Conservation (phyloP, 2,113 vertebrate genomes). For the Zosterops lateralis region DNA sequence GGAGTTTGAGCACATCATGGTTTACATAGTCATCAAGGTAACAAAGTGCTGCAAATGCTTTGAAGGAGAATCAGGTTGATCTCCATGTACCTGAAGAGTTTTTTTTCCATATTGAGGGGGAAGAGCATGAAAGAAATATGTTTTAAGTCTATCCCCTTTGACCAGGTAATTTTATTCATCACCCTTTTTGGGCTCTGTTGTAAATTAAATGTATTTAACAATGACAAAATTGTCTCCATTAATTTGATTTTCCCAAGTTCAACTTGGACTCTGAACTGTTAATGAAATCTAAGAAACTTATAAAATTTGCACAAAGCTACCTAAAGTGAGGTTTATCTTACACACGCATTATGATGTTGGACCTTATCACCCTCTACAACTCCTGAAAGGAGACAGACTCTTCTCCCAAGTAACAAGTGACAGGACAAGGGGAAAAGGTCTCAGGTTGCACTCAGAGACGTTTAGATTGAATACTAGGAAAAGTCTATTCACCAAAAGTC, state of each 20-base stretch:
- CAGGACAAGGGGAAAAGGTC: background rate
- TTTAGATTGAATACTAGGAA: background rate
- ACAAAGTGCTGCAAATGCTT: background rate
- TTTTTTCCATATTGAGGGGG: background rate
- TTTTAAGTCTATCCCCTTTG: background rate
- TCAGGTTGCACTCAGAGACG: background rate
- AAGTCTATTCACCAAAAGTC: background rate
- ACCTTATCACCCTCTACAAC: background rate
- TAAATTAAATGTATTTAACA: background rate
- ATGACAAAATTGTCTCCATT: background rate
- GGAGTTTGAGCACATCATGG: background rate
- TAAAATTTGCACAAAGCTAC: background rate
- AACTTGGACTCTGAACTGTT: background rate
- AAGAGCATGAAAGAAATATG: background rate
- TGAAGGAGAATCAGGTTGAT: background rate
- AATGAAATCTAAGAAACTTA: background rate
- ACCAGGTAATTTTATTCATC: background rate
- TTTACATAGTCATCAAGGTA: background rate
- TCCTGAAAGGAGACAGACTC: background rate
- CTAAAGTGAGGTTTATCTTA: background rate
- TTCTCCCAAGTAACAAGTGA: background rate
- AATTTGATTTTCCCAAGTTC: background rate
- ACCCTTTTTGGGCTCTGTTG: background rate
- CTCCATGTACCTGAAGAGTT: background rate
- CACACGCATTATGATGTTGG: fast-evolving